Percentiles rank a stretch among this genome's conserved stretches.
phyloP scores from a whole-genome alignment of 2,797 vertebrate genomes.

The Taenioides sp. region DNA sequence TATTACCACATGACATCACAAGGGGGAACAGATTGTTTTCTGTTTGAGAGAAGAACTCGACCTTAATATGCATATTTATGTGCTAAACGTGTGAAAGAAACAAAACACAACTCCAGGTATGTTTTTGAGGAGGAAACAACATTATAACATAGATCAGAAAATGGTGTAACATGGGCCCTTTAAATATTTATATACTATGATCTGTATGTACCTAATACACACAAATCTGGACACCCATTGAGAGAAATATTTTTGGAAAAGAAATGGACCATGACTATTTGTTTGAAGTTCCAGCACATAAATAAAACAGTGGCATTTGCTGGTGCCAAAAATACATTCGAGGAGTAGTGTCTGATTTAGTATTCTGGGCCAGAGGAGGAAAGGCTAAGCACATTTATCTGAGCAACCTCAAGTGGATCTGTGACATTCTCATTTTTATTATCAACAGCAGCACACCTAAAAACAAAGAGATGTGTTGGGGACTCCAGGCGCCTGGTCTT shows the following conservation, averaged over 20 bases:
- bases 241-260: background rate
- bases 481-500: background rate
- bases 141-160: no score
- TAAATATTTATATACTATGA: background rate
- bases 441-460: constrained; percentile 11
- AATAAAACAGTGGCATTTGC: constrained; percentile 31
- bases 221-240: background rate
- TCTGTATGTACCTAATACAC: background rate
- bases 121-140: no score
- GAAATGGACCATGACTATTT: background rate
- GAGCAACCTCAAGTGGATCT: constrained; percentile 26
- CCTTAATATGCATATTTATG: no score
- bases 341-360: constrained; percentile 38
- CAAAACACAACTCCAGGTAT: no score
- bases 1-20: no score
- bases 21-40: no score
- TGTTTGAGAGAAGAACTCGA: no score
- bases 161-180: no score
- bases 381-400: constrained; percentile 26
- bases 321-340: constrained; percentile 27
- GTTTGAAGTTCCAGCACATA: constrained; percentile 31
- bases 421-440: constrained; percentile 34
- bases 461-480: constrained; percentile 10
- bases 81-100: no score
- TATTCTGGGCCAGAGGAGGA: constrained; percentile 22